phyloP scores from a whole-genome alignment of 1,140 invertebrate genomes.

The Melanaphis sacchari region DNA sequence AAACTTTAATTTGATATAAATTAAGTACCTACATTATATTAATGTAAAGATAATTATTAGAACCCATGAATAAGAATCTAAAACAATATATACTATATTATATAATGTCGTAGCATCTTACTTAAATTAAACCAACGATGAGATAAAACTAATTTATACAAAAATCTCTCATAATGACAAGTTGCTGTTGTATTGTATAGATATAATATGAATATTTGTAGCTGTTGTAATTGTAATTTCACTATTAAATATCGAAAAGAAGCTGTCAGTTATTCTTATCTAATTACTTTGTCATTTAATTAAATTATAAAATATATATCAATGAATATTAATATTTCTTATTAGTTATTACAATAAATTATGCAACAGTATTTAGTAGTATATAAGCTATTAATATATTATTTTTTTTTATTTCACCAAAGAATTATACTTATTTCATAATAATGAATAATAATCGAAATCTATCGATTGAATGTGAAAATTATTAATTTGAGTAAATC shows the following conservation, averaged over 20 bases:
- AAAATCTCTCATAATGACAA: not conserved
- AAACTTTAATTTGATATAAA: not conserved
- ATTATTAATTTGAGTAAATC: not conserved
- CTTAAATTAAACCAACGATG: not conserved
- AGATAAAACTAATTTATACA: not conserved
- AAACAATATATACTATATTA: not conserved
- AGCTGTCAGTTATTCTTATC: not conserved
- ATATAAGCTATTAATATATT: not conserved
- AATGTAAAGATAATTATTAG: not conserved
- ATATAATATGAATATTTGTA: not conserved
- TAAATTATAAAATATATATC: not conserved
- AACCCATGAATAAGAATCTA: not conserved
- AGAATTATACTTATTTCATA: not conserved
- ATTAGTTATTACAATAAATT: not conserved
- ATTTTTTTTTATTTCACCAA: not conserved
- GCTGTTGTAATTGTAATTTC: not conserved
- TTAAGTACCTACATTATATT: not conserved
- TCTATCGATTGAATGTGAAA: not conserved
- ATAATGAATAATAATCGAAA: not conserved
- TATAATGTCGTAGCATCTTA: not conserved
- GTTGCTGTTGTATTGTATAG: not conserved
- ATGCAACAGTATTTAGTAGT: not conserved
- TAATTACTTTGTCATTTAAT: not conserved
- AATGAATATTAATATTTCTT: not conserved
- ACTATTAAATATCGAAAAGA: not conserved